phyloP scores from a whole-genome alignment of 2,113 vertebrate species.

The Scatophagus argus region DNA sequence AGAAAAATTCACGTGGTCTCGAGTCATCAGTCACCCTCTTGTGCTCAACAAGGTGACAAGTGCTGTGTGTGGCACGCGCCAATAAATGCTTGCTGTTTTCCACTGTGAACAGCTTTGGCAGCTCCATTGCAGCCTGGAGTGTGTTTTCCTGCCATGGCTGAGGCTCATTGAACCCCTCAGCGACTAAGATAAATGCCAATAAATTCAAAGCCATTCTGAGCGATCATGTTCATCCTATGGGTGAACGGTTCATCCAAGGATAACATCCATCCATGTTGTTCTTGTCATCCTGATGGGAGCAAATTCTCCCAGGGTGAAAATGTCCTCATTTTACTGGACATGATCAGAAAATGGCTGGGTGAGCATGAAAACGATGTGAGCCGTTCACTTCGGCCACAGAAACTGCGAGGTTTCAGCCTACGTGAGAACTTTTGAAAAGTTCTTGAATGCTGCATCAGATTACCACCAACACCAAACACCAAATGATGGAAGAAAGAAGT shows the following conservation, averaged over 20 bases:
- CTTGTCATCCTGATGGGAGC: slow-evolving; percentile 33
- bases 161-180: slow-evolving; percentile 44
- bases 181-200: slow-evolving; percentile 52
- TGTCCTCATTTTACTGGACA: slow-evolving; percentile 18
- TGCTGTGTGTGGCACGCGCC: slow-evolving; percentile 29
- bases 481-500: not conserved
- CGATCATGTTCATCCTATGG: slow-evolving; percentile 47
- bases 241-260: slow-evolving; percentile 66
- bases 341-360: slow-evolving; percentile 28
- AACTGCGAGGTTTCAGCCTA: not conserved
- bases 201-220: slow-evolving; percentile 56
- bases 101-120: slow-evolving; percentile 27
- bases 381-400: not conserved
- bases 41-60: slow-evolving; percentile 48
- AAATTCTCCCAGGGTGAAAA: slow-evolving; percentile 27
- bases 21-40: slow-evolving; percentile 47
- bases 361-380: slow-evolving; percentile 38
- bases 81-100: slow-evolving; percentile 47
- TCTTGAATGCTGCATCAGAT: not conserved
- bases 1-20: not conserved
- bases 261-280: slow-evolving; percentile 59
- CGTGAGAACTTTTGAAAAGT: slow-evolving; percentile 2
- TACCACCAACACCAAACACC: not conserved
- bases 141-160: slow-evolving; percentile 30
- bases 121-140: slow-evolving; percentile 23